Base-by-base conservation (phyloP, 2,797 vertebrate genomes). In the Phyllotis vaccarum region DNA sequence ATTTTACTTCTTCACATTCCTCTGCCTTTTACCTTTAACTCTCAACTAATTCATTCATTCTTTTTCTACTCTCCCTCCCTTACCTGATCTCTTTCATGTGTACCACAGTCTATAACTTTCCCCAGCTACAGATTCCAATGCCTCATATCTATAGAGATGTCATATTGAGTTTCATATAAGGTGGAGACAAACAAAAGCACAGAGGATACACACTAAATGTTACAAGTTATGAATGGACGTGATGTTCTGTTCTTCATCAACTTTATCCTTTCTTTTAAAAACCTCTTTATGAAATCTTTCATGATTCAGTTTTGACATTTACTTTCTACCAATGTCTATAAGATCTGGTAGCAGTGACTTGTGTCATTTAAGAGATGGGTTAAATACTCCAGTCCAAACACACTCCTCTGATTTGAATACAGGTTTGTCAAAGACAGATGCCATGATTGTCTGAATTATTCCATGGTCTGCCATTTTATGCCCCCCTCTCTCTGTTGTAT, bases 1-100 rank as follows among this genome's bases (percentile, higher is more conserved):
- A 40, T 54, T 89, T 81, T 92, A 43, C 24, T 17, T 81, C 49
- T 79, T 89, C 2, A 72, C 12, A 92, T 40, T 2, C 12, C 1
- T 96, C 3, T 89, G 37, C 31, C 9, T 96, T 85, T 88, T 92
- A n/a, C 56, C 85, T 92, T 58, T 95, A 85, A 1, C 21, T 8
- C 3, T 86, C 24, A 83, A 27, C 31, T 75, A 52, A 34, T 92
- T 94, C 0, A 14, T 85, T 86, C 52, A 56, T 95, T 91, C 72
- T 24, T 34, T 91, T 94, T 31, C 34, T 90, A 64, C 29, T 60
- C 13, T 49, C 75, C 14, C 27, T 89, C 87, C 2, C 68, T 49
- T 60, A 64, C 29, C 17, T 93, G 40, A 52, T 90, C 21, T 72
- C 74, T 93, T 91, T 80, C 60, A 14, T 17, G 8, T 66, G 22